Evolutionary conservation across 1,140 invertebrate genomes (phyloP).

Genomic region (Scaptomyza hsui): DNA sequence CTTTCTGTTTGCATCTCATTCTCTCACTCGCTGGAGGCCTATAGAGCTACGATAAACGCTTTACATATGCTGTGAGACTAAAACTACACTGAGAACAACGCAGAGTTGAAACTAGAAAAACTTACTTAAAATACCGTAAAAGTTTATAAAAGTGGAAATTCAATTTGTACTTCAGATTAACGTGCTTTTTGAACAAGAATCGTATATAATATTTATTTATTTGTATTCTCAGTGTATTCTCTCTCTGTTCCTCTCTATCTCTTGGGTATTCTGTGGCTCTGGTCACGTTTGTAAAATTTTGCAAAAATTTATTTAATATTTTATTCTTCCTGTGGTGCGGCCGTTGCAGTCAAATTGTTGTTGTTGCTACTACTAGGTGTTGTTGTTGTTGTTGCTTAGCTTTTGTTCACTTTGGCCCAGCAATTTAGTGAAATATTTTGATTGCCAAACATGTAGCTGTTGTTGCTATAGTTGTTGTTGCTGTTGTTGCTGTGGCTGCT

Average conservation of each 20-base stretch:
- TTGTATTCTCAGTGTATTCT: background rate
- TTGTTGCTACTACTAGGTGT: constrained; percentile 13
- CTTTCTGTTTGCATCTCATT: background rate
- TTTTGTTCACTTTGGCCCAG: constrained; percentile 53
- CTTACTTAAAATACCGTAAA: too few relatives aligned
- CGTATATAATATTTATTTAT: background rate
- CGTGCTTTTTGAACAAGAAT: too few relatives aligned
- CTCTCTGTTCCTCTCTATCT: background rate
- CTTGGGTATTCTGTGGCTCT: constrained; percentile 22
- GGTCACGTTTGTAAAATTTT: constrained; percentile 75
- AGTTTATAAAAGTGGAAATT: too few relatives aligned
- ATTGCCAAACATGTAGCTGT: constrained; percentile 75
- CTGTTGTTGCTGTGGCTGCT: constrained; percentile 31
- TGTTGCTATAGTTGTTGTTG: constrained; percentile 14
- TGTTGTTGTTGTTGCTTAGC: constrained; percentile 32
- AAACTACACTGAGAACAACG: constrained; percentile 5
- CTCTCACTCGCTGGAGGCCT: background rate
- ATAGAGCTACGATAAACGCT: constrained; percentile 33
- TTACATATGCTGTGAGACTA: constrained; percentile 49
- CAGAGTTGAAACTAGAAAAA: too few relatives aligned
- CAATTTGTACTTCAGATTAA: too few relatives aligned
- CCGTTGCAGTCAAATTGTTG: constrained; percentile 42
- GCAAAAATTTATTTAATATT: constrained; percentile 75
- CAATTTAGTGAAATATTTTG: constrained; percentile 82
- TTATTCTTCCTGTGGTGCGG: constrained; percentile 60